A percentile compares a stretch with the other conserved stretches of the same genome.
Conservation (phyloP, 2,888 invertebrate species). For the Hydrotaea diabolus region DNA sequence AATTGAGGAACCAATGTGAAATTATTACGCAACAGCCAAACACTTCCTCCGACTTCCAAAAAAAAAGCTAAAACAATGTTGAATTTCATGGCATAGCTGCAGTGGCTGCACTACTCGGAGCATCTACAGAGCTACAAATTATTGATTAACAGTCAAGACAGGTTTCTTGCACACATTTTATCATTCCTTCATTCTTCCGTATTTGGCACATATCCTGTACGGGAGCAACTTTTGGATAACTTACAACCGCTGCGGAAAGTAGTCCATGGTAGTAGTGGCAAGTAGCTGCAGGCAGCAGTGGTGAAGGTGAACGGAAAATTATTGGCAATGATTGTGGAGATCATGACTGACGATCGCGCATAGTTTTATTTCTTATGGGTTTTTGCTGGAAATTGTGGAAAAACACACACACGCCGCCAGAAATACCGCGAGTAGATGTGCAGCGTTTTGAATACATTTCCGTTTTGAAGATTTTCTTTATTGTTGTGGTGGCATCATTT, state of each 20-base stretch:
- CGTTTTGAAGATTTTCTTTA: slow-evolving; percentile 6
- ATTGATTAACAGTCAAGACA: slow-evolving; percentile 37
- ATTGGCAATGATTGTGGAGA: slow-evolving; percentile 2
- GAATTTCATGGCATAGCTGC: background rate
- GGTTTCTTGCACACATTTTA: slow-evolving; percentile 27
- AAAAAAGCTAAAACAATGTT: slow-evolving; percentile 28
- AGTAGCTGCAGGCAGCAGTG: no score
- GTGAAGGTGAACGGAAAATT: slow-evolving; percentile 27
- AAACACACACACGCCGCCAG: background rate
- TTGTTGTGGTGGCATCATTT: slow-evolving; percentile 4
- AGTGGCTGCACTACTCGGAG: background rate
- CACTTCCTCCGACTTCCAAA: slow-evolving; percentile 36
- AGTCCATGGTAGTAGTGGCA: slow-evolving; percentile 31
- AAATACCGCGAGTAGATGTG: background rate
- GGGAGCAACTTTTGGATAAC: slow-evolving; percentile 8
- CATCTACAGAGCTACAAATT: slow-evolving; percentile 1
- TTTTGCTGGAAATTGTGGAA: background rate
- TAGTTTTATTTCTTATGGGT: background rate
- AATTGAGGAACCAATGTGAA: slow-evolving; percentile 41
- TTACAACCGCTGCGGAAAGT: slow-evolving; percentile 13
- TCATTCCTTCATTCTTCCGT: slow-evolving; percentile 56
- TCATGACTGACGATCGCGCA: background rate
- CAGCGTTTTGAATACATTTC: slow-evolving; percentile 8
- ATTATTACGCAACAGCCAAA: slow-evolving; percentile 45
- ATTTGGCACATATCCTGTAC: slow-evolving; percentile 55